Percentiles rank a stretch among this genome's conserved stretches.
These are phyloP conservation scores for Anguilla marmorata DNA, from an alignment of 2,797 vertebrate genomes.

Conservation along the genomic window DNA sequence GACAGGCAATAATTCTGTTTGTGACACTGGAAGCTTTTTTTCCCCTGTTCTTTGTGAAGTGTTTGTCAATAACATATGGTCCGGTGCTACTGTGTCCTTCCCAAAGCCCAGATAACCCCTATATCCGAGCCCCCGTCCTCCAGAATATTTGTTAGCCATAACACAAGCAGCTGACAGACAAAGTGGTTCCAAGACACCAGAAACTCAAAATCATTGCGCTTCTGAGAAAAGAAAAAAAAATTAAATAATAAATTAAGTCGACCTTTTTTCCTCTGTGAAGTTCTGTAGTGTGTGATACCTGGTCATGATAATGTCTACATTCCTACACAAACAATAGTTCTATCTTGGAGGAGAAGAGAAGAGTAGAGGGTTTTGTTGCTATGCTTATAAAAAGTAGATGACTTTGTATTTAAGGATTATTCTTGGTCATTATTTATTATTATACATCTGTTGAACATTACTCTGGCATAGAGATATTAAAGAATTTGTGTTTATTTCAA, in stretches of 20 bases:
- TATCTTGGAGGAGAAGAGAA: constrained; percentile 75
- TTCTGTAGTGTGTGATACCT: constrained; percentile 81
- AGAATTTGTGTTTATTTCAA: constrained; percentile 74
- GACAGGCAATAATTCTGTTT: constrained; percentile 84
- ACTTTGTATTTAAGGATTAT: constrained; percentile 90
- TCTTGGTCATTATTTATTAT: constrained; percentile 91
- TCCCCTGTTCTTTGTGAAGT: constrained; percentile 70
- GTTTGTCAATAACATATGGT: constrained; percentile 81
- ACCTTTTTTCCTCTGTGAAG: constrained; percentile 74
- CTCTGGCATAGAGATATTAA: constrained; percentile 85
- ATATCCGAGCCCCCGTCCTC: constrained; percentile 67
- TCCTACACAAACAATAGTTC: constrained; percentile 78
- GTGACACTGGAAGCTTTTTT: constrained; percentile 76
- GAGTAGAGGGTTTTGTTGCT: constrained; percentile 84
- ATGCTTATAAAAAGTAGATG: constrained; percentile 83
- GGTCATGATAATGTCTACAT: constrained; percentile 84
- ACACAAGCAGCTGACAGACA: constrained; percentile 77
- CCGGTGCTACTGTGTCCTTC: constrained; percentile 70
- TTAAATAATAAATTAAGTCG: constrained; percentile 73
- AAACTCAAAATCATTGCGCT: constrained; percentile 74
- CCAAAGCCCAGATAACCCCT: constrained; percentile 49
- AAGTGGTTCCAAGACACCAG: constrained; percentile 75
- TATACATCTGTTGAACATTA: constrained; percentile 80
- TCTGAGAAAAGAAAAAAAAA: constrained; percentile 49
- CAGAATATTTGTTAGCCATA: constrained; percentile 82